Conservation (phyloP, 2,113 vertebrate species). For the Lanius collurio region DNA sequence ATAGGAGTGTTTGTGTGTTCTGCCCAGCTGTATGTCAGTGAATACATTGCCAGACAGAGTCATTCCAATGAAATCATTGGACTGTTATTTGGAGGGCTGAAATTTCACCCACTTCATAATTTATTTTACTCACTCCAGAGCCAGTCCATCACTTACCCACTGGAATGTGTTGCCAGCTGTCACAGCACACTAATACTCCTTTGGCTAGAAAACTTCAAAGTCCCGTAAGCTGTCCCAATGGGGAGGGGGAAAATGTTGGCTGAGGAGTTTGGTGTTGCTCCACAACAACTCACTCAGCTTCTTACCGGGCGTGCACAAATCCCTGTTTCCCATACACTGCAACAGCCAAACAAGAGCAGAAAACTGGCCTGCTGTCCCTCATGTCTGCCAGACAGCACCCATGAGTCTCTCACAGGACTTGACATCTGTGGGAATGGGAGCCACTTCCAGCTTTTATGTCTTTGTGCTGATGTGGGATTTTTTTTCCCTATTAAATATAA, state of each 20-base stretch:
- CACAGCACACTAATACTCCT: not conserved
- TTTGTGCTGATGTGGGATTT: fast-evolving
- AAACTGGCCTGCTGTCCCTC: not conserved
- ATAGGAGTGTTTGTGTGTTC: not conserved
- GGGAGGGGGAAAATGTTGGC: not conserved
- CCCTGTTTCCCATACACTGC: not conserved
- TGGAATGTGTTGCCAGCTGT: constrained; percentile 56
- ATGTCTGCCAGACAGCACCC: not conserved
- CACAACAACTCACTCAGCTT: not conserved
- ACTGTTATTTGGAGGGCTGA: constrained; percentile 52
- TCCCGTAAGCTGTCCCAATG: not conserved
- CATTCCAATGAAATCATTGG: constrained; percentile 62
- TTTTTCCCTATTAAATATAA: not conserved
- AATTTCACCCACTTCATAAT: constrained; percentile 56
- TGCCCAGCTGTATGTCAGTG: constrained; percentile 43
- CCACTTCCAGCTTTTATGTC: not conserved
- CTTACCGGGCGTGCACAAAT: not conserved
- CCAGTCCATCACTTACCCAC: constrained; percentile 39
- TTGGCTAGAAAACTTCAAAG: constrained; percentile 34
- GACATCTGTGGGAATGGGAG: not conserved
- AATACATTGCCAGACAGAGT: constrained; percentile 17
- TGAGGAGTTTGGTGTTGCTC: not conserved
- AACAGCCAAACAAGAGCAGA: not conserved
- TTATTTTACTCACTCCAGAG: constrained; percentile 42
- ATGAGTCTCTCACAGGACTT: not conserved